Base-by-base conservation (phyloP, 2,888 invertebrate species). In the Chloroclysta siterata region DNA sequence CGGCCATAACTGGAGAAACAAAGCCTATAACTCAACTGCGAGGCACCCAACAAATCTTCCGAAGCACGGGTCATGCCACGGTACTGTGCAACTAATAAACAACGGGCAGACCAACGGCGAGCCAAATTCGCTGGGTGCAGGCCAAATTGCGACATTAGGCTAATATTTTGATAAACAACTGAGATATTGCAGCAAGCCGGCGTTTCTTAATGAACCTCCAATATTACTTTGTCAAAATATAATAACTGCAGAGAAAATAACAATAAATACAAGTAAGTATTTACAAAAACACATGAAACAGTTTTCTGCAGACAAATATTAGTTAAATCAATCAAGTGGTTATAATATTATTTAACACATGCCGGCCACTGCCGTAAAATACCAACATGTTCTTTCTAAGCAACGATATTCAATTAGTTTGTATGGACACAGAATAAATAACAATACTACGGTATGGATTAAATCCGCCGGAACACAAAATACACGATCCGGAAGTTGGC, bases 121-220 rank as follows among this genome's bases (percentile, higher is more conserved):
- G 77, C 81, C 79, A 81, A 81, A 79, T 75, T 72, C 69, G 70
- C 74, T 86, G 85, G 83, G 74, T 65, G 58, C 52, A 51, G 47
- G 83, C 85, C 85, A 85, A 85, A 85, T 82, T 77, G 80, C 74
- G 70, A 69, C 77, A 83, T 84, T 82, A 81, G 65, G 76, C 77
- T 83, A 83, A 83, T 84, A 84, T 84, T 78, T 84, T 80, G 82
- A 85, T 80, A 78, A 78, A 74, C 60, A 64, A 56, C 60, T 53
- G 42, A 44, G 44, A 60, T 48, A 65, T 60, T 53, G 47, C 39
- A 50, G 48, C 53, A 51, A 56, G 48, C 52, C 41, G 59, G 51
- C 47, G 41, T 41, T 55, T 54, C 51, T 52, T 56, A 56, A 62
- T 52, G 52, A 56, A 53, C 56, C 41, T 42, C n/a, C n/a, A 42